Conservation (phyloP, 2,797 vertebrate genomes). For the Anas flavirostris region DNA sequence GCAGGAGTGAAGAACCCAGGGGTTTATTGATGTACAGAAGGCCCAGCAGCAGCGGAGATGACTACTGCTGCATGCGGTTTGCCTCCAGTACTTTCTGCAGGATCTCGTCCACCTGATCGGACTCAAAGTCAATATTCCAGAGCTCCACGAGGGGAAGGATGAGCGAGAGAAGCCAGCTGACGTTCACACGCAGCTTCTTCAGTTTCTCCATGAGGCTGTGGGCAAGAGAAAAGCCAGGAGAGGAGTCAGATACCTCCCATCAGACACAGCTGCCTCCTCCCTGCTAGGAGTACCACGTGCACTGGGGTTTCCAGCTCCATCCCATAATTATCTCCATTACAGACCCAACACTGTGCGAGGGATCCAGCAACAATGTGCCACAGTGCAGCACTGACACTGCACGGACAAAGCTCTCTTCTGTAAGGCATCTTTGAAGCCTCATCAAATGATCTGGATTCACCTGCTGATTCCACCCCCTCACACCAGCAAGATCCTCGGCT, state of each 20-base stretch:
- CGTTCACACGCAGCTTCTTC: constrained; percentile 76
- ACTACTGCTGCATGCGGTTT: constrained; percentile 72
- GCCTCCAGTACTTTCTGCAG: constrained; percentile 86
- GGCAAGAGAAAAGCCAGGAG: constrained; percentile 52
- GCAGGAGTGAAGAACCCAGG: neutral
- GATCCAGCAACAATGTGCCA: neutral
- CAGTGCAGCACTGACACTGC: neutral
- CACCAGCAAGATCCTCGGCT: neutral
- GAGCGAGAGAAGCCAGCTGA: constrained; percentile 83
- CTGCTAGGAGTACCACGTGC: neutral
- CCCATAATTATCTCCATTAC: neutral
- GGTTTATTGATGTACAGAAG: neutral
- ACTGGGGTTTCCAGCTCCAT: neutral
- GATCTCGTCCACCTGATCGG: constrained; percentile 82
- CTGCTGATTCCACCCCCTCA: neutral
- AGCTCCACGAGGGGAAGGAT: constrained; percentile 85
- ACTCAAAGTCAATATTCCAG: constrained; percentile 82
- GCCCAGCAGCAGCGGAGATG: neutral
- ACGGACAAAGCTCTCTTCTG: neutral
- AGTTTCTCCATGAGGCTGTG: constrained; percentile 79
- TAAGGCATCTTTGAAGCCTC: neutral
- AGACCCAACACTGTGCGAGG: neutral
- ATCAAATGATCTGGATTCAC: neutral
- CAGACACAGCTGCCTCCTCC: neutral
- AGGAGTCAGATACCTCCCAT: constrained; percentile 18